Evolutionary conservation across 2,797 vertebrate genomes (phyloP), one percentile per base, ranked within the genome.

Genomic region (Falco biarmicus): DNA sequence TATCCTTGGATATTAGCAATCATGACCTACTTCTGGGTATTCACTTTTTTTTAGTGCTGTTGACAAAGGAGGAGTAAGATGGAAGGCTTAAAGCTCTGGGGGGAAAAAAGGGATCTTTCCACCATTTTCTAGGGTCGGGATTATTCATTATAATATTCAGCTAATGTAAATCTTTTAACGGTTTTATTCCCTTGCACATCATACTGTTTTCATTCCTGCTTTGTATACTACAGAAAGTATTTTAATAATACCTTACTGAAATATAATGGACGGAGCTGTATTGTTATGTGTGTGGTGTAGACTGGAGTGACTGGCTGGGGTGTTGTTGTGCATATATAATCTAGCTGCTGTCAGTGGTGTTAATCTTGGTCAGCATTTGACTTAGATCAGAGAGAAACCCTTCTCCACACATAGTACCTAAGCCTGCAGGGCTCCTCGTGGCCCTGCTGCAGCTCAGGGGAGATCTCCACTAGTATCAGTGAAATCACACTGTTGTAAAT

Each of bases 1-100:
- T 96, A 96, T 97, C 95, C 94, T 96, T 97, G 95, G 92, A 96
- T 97, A 97, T 97, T 91, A 97, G 85, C 87, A 95, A 84, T 60
- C 54, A 4, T 97, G 96, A 97, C 97, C 97, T 97, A 97, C 96
- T 97, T 97, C 94, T 96, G 85, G 81, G 71, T 96, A 87, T 91
- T 96, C 84, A 34, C 82, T 93, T 84, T 94, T 84, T 94, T 95
- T 87, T 75, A 94, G 69, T 43, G 74, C 61, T 88, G 65, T 74
- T 95, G 85, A 92, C 94, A 96, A 91, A 89, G 59, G 59, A 91
- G 48, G 88, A 73, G 54, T 90, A 76, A 92, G 10, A 96, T 56
- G 82, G 54, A 97, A 15, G n/a, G 50, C 69, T 94, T 88, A 79
- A 87, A 88, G 68, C 60, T 92, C 73, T 66, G 25, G 29, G 47